A percentile compares a stretch with the other conserved stretches of the same genome.
Evolutionary conservation across 2,113 vertebrate species (phyloP).

Genomic region (Apeltes quadracus): DNA sequence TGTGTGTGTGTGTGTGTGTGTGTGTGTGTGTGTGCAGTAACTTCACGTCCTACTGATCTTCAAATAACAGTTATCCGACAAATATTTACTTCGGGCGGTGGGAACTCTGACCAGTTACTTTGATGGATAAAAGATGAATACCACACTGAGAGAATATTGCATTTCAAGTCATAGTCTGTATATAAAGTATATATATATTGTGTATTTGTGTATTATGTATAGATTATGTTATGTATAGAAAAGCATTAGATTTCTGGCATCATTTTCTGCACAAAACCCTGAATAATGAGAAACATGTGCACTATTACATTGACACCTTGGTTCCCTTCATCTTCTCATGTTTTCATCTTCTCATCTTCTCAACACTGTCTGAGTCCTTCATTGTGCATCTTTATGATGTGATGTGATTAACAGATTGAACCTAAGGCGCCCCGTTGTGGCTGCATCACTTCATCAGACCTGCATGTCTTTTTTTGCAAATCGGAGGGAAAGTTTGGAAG

Average conservation of each 20-base stretch:
- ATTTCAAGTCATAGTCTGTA: background rate
- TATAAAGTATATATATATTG: no score
- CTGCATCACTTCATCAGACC: background rate
- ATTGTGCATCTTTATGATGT: background rate
- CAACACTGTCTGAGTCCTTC: background rate
- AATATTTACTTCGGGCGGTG: background rate
- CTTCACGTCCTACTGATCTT: background rate
- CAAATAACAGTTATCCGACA: background rate
- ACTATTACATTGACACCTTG: background rate
- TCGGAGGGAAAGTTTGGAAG: background rate
- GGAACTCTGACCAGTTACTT: background rate
- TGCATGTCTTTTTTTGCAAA: background rate
- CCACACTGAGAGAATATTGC: background rate
- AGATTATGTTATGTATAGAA: background rate
- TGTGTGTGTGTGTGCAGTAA: slow-evolving; percentile 4
- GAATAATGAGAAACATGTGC: background rate
- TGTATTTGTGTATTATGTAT: no score
- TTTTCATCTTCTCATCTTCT: no score
- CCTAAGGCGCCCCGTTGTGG: background rate
- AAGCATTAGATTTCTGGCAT: background rate
- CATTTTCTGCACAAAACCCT: background rate
- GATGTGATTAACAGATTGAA: background rate
- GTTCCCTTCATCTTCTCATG: background rate
- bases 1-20: slow-evolving; percentile 2
- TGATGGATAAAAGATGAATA: background rate